phyloP scores from a whole-genome alignment of 1,140 invertebrate genomes.

The Drosophila teissieri region DNA sequence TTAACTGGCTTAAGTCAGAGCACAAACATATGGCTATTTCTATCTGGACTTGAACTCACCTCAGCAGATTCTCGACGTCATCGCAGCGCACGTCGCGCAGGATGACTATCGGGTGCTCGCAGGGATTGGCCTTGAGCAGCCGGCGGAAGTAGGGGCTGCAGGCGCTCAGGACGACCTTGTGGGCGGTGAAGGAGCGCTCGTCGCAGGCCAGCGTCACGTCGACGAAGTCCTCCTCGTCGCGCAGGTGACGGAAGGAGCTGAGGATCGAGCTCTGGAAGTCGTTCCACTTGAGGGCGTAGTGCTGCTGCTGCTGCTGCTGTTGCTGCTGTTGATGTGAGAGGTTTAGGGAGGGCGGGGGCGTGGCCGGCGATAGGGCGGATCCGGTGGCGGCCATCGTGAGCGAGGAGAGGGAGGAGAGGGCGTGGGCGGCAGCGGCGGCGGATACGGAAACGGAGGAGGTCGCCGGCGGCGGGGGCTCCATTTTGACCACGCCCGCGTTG shows the following conservation, averaged over 20 bases:
- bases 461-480: constrained; percentile 82
- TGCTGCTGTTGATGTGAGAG: constrained; percentile 87
- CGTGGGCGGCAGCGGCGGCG: constrained; percentile 51
- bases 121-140: constrained; percentile 95
- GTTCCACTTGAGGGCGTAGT: constrained; percentile 96
- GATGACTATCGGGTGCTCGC: constrained; percentile 97
- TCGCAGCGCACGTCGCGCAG: constrained; percentile 94
- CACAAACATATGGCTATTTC: no score
- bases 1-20: no score
- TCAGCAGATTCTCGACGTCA: constrained; percentile 95
- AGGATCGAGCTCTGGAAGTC: constrained; percentile 96
- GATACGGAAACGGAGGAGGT: constrained; percentile 59
- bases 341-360: constrained; percentile 47
- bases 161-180: constrained; percentile 95
- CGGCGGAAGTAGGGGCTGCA: constrained; percentile 96
- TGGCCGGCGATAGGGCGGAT: constrained; percentile 65
- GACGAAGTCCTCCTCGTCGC: constrained; percentile 94
- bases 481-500: constrained; percentile 83
- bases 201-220: constrained; percentile 97
- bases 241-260: constrained; percentile 92
- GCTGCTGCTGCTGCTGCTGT: constrained; percentile 86
- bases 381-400: constrained; percentile 64
- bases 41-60: no score
- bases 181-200: constrained; percentile 93
- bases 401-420: constrained; percentile 56